These are phyloP conservation scores for Sebastes nivosus DNA, from an alignment of 2,797 vertebrate species.

Conservation along the genomic window DNA sequence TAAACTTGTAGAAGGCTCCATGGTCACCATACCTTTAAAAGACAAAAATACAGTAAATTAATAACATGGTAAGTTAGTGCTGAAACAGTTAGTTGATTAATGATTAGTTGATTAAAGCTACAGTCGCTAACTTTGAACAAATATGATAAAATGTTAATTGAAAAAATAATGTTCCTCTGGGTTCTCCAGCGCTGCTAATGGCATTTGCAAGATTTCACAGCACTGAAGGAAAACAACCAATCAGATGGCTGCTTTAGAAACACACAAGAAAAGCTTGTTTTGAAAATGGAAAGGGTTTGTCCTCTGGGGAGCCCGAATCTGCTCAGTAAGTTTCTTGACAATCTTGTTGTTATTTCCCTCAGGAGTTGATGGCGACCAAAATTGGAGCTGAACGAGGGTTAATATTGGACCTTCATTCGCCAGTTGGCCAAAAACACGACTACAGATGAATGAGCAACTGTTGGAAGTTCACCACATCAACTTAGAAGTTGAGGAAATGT, in stretches of 20 bases:
- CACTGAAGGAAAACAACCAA: too few relatives aligned
- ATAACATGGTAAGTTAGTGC: background rate
- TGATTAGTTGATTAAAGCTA: too few relatives aligned
- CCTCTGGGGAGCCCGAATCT: background rate
- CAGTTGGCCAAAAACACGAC: background rate
- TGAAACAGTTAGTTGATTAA: background rate
- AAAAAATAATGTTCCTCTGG: too few relatives aligned
- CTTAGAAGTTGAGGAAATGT: background rate
- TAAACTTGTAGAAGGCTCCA: slow-evolving; percentile 89
- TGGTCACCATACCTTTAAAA: slow-evolving; percentile 87
- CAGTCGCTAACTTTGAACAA: too few relatives aligned
- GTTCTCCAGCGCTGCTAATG: too few relatives aligned
- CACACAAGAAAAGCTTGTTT: background rate
- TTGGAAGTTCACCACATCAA: background rate
- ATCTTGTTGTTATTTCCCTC: background rate
- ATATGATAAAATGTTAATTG: too few relatives aligned
- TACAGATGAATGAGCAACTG: background rate
- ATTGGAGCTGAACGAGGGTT: background rate
- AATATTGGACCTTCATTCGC: background rate
- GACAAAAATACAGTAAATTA: background rate
- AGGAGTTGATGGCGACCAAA: background rate
- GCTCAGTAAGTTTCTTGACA: background rate
- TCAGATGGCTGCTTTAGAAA: too few relatives aligned
- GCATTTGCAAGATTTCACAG: too few relatives aligned
- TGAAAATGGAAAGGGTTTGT: background rate